Base-by-base conservation (phyloP, 2,113 vertebrate genomes). In the Marmota monax region DNA sequence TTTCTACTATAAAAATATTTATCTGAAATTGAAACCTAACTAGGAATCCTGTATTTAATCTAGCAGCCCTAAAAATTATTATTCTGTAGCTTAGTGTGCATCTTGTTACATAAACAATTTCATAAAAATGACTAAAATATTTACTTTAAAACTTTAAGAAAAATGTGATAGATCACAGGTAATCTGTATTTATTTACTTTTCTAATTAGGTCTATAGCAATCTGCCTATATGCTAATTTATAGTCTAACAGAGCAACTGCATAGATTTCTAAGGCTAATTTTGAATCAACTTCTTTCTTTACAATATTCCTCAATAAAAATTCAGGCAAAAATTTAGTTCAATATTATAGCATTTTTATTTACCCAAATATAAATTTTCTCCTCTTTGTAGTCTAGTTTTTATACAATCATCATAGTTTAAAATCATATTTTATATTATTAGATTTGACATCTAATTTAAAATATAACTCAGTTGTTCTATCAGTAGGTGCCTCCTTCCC, bases 361-460 rank as follows among this genome's bases (percentile, higher is more conserved):
- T 94, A 32, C 12, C 6, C 14, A 22, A 51, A 2, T 85, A 61
- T 56, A 91, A 25, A 39, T 70, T 53, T 80, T 72, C 34, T 42
- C 7, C 10, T 92, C 3, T 48, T 69, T 79, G 42, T 67, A 58
- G 53, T 84, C 27, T 48, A 82, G 23, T 58, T 58, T 78, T 83
- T 76, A 65, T 20, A 27, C 13, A 77, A 45, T 51, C 63, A 34
- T 23, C 56, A 0, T 11, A 63, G 2, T 77, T 77, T 84, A 80
- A 87, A 87, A 34, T 11, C 17, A 79, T 29, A 77, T 84, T 89
- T 61, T 37, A 78, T 32, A 89, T 45, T 67, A 94, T 65, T 53
- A 92, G 10, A 92, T 61, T 45, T 73, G 5, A 11, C 32, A 2
- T 95, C 39, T 69, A 96, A 84, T 90, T 92, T 91, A 74, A 96